A percentile compares a stretch with the other conserved stretches of the same genome.
These are phyloP conservation scores for Antennarius striatus DNA, from an alignment of 2,113 vertebrate species.

Conservation along the genomic window DNA sequence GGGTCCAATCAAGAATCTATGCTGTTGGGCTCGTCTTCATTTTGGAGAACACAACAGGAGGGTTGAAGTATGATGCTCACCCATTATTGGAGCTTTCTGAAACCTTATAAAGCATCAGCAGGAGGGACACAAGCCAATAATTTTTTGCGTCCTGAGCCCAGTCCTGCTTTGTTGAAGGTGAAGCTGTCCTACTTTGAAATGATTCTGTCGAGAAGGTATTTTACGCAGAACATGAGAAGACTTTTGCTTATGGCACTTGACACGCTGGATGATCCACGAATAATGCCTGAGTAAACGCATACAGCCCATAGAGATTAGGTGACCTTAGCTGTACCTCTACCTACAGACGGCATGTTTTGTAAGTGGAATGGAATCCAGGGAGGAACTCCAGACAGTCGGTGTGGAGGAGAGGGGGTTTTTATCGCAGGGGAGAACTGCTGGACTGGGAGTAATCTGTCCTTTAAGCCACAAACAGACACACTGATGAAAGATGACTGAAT, in stretches of 20 bases:
- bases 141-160: too few species aligned
- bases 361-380: constrained; percentile 29
- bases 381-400: constrained; percentile 13
- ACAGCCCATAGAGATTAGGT: constrained; percentile 34
- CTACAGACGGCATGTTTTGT: constrained; percentile 14
- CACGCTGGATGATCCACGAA: constrained; percentile 45
- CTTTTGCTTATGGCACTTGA: constrained; percentile 30
- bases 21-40: too few species aligned
- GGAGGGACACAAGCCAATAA: too few species aligned
- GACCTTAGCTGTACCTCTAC: constrained; percentile 12
- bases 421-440: constrained; percentile 9
- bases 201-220: too few species aligned
- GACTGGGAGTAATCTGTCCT: constrained; percentile 20
- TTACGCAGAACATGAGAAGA: too few species aligned
- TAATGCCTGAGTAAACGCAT: constrained; percentile 42
- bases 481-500: constrained; percentile 8
- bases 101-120: constrained; percentile 2
- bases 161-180: too few species aligned
- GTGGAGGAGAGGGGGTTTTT: not conserved
- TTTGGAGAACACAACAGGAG: too few species aligned
- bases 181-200: too few species aligned
- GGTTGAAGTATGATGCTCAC: too few species aligned
- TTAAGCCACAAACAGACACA: constrained; percentile 19
- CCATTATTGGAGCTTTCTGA: not conserved
- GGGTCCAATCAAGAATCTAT: too few species aligned